Evolutionary conservation across 2,888 invertebrate species (phyloP), one percentile per base, ranked within the genome.

Genomic region (Stomorhina lunata): DNA sequence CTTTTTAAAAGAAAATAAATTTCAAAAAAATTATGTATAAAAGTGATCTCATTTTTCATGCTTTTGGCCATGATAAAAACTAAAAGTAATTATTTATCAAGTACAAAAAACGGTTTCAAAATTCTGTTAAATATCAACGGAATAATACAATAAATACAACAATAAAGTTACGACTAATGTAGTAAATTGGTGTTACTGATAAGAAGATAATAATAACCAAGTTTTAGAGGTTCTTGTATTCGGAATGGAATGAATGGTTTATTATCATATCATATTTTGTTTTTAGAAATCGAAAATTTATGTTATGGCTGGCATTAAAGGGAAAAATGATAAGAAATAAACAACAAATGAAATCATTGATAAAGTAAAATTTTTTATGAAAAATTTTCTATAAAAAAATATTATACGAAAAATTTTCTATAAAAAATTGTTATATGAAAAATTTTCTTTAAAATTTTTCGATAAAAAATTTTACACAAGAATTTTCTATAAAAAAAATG

Each of bases 21-120:
- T n/a, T n/a, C n/a, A n/a, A n/a, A 71, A 71, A 71, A 71, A 57
- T 17, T 68, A 59, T 48, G 22, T 37, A 5, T 61, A 48, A 53
- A 57, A 63, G 27, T 72, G 76, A 81, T 77, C 77, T 77, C 65
- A 76, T n/a, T n/a, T 81, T 76, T 66, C 63, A 57, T 27, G 45
- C 48, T 32, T 59, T 22, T 65, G 27, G 45, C 10, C 15, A 40
- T 40, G n/a, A 37, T 27, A 53, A 57, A 59, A 68, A 57, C 61
- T 25, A 63, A 73, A 34, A 27, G 27, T 10, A 20, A 40, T 37
- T 6, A 25, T 22, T 25, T 25, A 15, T n/a, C 20, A 43, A 20
- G 27, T 59, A 37, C n/a, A 27, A 37, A 59, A 68, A 29, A 10
- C 17, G n/a, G 15, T 77, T 59, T 77, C 61, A 40, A 77, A 77